phyloP scores from a whole-genome alignment of 2,888 invertebrate genomes.

The Anthrax anthrax region DNA sequence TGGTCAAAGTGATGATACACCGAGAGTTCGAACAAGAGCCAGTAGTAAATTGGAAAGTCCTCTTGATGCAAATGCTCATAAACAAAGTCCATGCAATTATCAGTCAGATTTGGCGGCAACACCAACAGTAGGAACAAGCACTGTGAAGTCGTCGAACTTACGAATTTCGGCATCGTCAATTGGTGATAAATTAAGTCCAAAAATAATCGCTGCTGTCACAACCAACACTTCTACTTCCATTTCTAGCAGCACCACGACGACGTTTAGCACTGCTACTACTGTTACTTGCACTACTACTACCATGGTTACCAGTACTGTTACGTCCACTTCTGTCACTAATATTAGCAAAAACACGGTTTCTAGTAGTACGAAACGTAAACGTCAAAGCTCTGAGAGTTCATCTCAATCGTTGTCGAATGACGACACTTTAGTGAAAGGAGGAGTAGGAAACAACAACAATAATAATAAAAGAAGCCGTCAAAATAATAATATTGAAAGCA shows the following conservation, averaged over 20 bases:
- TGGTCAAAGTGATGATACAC: constrained; percentile 35
- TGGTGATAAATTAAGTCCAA: constrained; percentile 22
- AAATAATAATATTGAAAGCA: constrained; percentile 15
- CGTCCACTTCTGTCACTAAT: neutral
- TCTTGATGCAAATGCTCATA: constrained; percentile 39
- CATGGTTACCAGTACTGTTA: neutral
- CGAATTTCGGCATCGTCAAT: constrained; percentile 14
- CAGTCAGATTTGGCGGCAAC: constrained; percentile 7
- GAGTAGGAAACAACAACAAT: constrained; percentile 27
- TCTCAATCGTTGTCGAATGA: constrained; percentile 48
- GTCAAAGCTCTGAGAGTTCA: constrained; percentile 66
- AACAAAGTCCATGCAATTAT: constrained; percentile 35
- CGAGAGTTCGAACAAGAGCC: constrained; percentile 49
- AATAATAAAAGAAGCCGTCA: constrained; percentile 21
- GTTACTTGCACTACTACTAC: neutral
- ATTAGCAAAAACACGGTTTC: constrained; percentile 18
- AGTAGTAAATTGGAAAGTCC: constrained; percentile 55
- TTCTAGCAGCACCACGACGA: neutral
- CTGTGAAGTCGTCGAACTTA: constrained; percentile 9
- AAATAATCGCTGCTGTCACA: constrained; percentile 15
- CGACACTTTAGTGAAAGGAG: constrained; percentile 25
- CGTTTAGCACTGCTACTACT: neutral
- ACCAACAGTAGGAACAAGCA: neutral
- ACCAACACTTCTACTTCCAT: constrained; percentile 1
- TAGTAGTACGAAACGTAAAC: constrained; percentile 46